phyloP scores from a whole-genome alignment of 2,113 vertebrate genomes.

The Perognathus longimembris region DNA sequence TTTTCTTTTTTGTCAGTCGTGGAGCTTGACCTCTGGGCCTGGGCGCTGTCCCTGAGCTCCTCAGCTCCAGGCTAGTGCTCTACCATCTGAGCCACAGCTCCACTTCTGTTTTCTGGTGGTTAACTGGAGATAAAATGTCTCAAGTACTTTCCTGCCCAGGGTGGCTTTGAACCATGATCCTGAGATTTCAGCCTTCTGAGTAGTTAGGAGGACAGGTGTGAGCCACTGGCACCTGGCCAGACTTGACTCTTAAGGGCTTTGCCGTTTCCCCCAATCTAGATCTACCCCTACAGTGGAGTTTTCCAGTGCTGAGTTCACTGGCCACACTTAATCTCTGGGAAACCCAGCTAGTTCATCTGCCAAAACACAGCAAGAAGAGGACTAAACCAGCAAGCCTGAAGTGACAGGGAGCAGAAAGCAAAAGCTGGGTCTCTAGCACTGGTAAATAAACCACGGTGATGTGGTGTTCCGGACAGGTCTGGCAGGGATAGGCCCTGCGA shows the following conservation, averaged over 20 bases:
- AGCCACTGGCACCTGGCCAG: too few species aligned
- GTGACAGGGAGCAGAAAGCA: neutral
- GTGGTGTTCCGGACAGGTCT: neutral
- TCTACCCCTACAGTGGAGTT: fast-evolving
- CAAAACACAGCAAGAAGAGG: neutral
- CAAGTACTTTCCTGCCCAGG: too few species aligned
- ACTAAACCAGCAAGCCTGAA: neutral
- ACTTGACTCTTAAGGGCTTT: neutral
- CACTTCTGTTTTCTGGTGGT: too few species aligned
- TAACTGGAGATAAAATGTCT: too few species aligned
- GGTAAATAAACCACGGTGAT: neutral
- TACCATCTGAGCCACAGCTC: too few species aligned
- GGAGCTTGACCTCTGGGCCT: too few species aligned
- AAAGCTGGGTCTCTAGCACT: fast-evolving
- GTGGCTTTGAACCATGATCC: too few species aligned
- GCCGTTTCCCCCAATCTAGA: neutral
- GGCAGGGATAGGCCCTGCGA: fast-evolving
- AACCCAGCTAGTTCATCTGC: neutral
- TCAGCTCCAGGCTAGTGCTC: too few species aligned
- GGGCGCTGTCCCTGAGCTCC: too few species aligned
- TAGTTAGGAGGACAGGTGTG: too few species aligned
- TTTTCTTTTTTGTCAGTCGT: too few species aligned
- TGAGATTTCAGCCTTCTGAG: too few species aligned
- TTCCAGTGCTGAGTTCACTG: neutral
- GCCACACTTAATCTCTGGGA: fast-evolving